Base-by-base conservation (phyloP, 2,888 invertebrate genomes). In the Lissocephala sabroskyi region DNA sequence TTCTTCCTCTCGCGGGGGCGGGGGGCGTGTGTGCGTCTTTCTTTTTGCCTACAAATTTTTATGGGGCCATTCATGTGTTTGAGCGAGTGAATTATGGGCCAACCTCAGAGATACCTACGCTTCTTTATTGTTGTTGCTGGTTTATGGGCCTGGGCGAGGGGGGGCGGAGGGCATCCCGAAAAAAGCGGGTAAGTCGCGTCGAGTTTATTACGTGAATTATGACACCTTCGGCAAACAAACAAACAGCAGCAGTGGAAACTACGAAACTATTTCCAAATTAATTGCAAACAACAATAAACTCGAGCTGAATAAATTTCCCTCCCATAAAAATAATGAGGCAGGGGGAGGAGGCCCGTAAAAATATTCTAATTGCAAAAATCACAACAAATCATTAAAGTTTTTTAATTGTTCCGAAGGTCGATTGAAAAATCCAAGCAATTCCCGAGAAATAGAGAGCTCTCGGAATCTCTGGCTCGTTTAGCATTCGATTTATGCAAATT, bases 61-160 rank as follows among this genome's bases (percentile, higher is more conserved):
- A 74, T 57, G 77, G 67, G 50, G 57, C 57, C 52, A 60, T 63
- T 71, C 61, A 58, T 65, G 61, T 68, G 62, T 57, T 64, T 64
- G 59, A 58, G 62, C 64, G 61, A 62, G 60, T 75, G 68, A 77
- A 63, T 73, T 75, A 77, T 71, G 68, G 60, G 65, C 61, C 65
- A 59, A 52, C 32, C 41, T n/a, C 44, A 39, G 18, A 57, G 58
- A 65, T 60, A 66, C 42, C 49, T 44, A 45, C 52, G 35, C 44
- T 49, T 52, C 44, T 47, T 35, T 44, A 19, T 11, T 29, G 18
- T 30, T 39, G 40, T 30, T 36, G 29, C 13, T 13, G 35, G 61
- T 56, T 70, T 66, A 62, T 56, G 49, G 32, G 13, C 37, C 29
- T 37, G 41, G 26, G 43, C 41, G 35, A 35, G 33, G 35, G 11